Evolutionary conservation across 2,797 vertebrate genomes (phyloP), one percentile per base, ranked within the genome.

Genomic region (Oreonectes daqikongensis): DNA sequence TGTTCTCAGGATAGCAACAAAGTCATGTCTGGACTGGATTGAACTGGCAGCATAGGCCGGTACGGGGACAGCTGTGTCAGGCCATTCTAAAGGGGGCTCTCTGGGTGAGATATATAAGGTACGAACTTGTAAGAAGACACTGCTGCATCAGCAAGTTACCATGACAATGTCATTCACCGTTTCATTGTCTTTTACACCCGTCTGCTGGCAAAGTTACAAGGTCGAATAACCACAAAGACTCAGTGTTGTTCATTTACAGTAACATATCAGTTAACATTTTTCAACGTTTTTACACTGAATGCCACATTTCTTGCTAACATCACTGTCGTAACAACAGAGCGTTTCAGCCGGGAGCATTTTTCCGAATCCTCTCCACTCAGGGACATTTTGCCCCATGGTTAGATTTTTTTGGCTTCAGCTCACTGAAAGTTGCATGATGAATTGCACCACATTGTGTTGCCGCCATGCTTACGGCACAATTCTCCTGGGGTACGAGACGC

Each of bases 81-180:
- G 69, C 28, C 42, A 63, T 73, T 77, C 60, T 71, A 18, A 69
- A 61, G 74, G 48, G 64, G 87, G n/a, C 61, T 64, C 84, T 86
- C 88, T 80, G 86, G 83, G 81, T 72, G 83, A 79, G 81, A 89
- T 87, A 83, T 84, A 83, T 89, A 87, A 90, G 87, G 90, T 89
- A 88, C 87, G 84, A 79, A 89, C 87, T 85, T 89, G 89, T 90
- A 90, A 92, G 91, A 90, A 91, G 89, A 90, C 90, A 88, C 86
- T 90, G 90, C 91, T 64, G 70, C 79, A 88, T 94, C 91, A 92
- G 92, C 92, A 88, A 79, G 85, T 89, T 85, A 72, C 84, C 79
- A 87, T 87, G 84, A 90, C 89, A 90, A 89, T 91, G 85, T 86
- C 86, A 81, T 83, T 85, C 88, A 85, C 76, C 24, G 10, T 89